Evolutionary conservation across 2,888 invertebrate genomes (phyloP), one percentile per base, ranked within the genome.

Genomic region (Cantharis rufa): DNA sequence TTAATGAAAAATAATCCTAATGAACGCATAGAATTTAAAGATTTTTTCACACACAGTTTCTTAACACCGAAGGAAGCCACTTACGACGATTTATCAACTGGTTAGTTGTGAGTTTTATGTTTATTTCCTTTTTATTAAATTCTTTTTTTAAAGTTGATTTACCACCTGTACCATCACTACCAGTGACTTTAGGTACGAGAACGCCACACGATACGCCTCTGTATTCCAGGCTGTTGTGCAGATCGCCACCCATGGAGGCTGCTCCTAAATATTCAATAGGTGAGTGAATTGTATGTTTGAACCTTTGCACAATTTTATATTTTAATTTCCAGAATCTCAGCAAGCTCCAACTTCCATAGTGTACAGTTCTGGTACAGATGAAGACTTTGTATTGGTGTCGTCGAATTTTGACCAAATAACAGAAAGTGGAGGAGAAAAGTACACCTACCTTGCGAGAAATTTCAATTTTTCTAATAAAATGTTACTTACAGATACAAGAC

Each of bases 21-120:
- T 86, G 98, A 99, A 87, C 92, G 99, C 82, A 97, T 99, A 91
- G 94, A 96, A 79, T 99, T 99, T 89, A 97, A 98, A 85, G 93
- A 94, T 79, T 99, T 99, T 90, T 99, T 99, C 90, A 93, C 92
- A 87, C 99, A 99, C 89, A 92, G 95, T 69, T 99, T 99, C 90
- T 90, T 96, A 81, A 93, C 94, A 86, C 92, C 94, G 87, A 91
- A 86, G 84, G 92, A 87, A 48, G 2, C 48, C 48, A 48, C 48
- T 48, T 48, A 48, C 2, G 48, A 48, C 7, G 48, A 48, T 48
- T 48, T 48, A 48, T 48, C 48, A 48, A 48, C n/a, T 74, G 83
- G 82, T 82, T 71, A 71, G 48, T 64, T n/a, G 11, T 18, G 61
- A 27, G 10, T 32, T 48, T 24, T 10, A 10, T 2, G 3, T 16